A percentile compares a stretch with the other conserved stretches of the same genome.
phyloP scores from a whole-genome alignment of 2,113 vertebrate genomes.

The Accipiter cooperii region DNA sequence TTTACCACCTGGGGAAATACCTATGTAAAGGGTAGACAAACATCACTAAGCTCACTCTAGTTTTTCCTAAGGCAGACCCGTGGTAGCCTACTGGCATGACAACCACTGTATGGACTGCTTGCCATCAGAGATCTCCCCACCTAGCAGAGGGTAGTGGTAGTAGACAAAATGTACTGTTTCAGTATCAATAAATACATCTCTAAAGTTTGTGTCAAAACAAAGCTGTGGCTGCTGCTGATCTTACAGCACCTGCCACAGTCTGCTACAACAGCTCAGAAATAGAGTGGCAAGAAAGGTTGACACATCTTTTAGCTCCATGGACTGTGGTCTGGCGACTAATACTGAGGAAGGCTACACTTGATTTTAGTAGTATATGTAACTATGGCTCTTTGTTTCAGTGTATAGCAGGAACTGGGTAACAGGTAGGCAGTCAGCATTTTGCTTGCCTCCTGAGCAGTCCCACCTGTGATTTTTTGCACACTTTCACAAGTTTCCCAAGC shows the following conservation, averaged over 20 bases:
- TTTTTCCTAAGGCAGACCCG: neutral
- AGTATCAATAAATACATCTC: neutral
- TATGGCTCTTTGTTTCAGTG: neutral
- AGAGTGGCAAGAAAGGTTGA: neutral
- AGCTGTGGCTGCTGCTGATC: neutral
- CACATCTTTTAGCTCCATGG: neutral
- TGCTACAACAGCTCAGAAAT: neutral
- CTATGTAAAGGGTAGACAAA: neutral
- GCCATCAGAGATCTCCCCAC: neutral
- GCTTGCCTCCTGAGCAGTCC: neutral
- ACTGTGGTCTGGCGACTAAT: neutral
- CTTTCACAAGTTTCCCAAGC: neutral
- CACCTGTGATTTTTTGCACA: neutral
- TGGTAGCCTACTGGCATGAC: neutral
- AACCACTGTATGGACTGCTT: neutral
- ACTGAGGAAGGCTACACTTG: rapidly evolving
- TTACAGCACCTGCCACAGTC: neutral
- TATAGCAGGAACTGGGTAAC: neutral
- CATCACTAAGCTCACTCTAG: neutral
- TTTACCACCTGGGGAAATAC: neutral
- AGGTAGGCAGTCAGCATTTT: neutral
- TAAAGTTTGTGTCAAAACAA: neutral
- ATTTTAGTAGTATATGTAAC: neutral
- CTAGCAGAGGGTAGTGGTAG: neutral
- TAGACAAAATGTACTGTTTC: neutral